phyloP scores from a whole-genome alignment of 2,113 vertebrate species.

The Ceyx cyanopectus region DNA sequence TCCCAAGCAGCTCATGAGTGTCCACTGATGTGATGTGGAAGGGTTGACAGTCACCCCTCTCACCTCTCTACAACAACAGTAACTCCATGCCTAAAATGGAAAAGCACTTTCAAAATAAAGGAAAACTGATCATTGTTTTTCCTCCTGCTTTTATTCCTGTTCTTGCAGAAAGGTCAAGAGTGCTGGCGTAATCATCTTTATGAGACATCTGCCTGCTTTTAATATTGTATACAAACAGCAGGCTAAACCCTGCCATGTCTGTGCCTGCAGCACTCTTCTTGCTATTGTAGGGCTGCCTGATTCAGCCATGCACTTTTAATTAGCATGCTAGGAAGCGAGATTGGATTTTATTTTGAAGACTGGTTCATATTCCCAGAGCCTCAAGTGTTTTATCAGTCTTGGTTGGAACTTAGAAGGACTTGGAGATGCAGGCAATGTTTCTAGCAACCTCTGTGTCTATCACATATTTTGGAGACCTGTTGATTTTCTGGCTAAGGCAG shows the following conservation, averaged over 20 bases:
- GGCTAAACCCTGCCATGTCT: slow-evolving; percentile 2
- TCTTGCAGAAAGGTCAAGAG: slow-evolving; percentile 44
- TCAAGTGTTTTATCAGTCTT: slow-evolving; percentile 5
- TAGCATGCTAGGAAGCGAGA: background rate
- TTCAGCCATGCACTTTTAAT: slow-evolving; percentile 33
- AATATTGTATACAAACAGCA: slow-evolving; percentile 11
- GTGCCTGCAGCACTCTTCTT: slow-evolving; percentile 19
- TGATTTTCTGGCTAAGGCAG: background rate
- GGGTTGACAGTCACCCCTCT: background rate
- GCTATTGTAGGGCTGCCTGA: slow-evolving; percentile 6
- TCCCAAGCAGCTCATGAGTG: background rate
- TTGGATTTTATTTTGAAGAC: slow-evolving; percentile 27
- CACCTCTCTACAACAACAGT: background rate
- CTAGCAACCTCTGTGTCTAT: background rate
- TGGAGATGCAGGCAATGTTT: background rate
- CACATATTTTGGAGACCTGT: background rate
- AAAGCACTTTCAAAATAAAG: background rate
- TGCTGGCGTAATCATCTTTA: background rate
- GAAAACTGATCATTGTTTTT: slow-evolving; percentile 16
- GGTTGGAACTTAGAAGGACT: background rate
- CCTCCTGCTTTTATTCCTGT: slow-evolving; percentile 31
- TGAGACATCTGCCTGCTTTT: slow-evolving; percentile 30
- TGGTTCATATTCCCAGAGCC: slow-evolving; percentile 2
- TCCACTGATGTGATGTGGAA: background rate
- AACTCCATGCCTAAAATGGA: slow-evolving; percentile 14